Percentiles rank a stretch among this genome's conserved stretches.
phyloP scores from a whole-genome alignment of 2,113 vertebrate genomes.

The Ondatra zibethicus region DNA sequence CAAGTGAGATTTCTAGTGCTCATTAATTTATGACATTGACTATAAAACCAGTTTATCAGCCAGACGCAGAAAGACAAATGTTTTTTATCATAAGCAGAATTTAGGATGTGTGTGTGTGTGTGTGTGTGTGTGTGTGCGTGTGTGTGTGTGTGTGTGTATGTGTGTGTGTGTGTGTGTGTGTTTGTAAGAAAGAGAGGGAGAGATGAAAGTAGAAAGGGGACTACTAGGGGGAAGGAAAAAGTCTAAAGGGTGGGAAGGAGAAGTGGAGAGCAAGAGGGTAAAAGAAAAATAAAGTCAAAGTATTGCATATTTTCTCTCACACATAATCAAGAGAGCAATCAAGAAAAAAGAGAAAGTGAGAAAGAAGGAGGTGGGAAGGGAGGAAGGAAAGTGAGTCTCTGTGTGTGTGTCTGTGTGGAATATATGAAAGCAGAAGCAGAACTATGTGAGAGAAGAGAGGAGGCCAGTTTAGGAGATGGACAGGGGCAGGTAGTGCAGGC shows the following conservation, averaged over 20 bases:
- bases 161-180: not conserved
- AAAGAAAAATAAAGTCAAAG: not conserved
- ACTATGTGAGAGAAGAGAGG: not conserved
- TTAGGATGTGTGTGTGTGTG: not conserved
- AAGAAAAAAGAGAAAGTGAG: not conserved
- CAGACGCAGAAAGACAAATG: not conserved
- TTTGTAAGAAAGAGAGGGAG: not conserved
- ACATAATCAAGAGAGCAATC: not conserved
- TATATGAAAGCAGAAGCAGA: not conserved
- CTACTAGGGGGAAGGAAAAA: not conserved
- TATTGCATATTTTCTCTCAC: not conserved
- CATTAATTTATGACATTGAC: constrained; percentile 36
- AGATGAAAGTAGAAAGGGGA: not conserved
- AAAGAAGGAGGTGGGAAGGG: not conserved
- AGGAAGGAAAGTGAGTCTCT: not conserved
- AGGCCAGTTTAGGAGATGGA: not conserved
- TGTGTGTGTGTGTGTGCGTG: no score
- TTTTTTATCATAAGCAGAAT: not conserved
- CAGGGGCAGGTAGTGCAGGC: not conserved
- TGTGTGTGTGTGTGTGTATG: not conserved
- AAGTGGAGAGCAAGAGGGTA: not conserved
- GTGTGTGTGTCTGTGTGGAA: not conserved
- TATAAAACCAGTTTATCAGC: constrained; percentile 3
- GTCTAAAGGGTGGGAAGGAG: not conserved
- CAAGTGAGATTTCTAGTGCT: not conserved